Evolutionary conservation across 1,140 invertebrate species (phyloP), one percentile per base, ranked within the genome.

Genomic region (Diachasmimorpha longicaudata): DNA sequence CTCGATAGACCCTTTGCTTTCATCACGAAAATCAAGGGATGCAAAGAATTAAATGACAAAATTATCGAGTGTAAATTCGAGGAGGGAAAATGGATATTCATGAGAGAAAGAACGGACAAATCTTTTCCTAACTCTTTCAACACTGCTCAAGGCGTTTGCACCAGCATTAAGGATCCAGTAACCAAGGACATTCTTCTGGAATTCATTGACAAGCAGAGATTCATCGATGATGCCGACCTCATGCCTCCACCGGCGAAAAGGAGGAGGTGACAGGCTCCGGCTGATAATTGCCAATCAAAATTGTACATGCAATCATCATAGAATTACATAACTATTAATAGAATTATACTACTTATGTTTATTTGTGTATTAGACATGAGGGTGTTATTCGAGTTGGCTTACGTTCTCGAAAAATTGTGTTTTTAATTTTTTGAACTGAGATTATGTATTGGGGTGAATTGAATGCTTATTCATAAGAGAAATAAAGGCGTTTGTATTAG

Each of bases 21-120:
- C 58, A 97, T 99, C 84, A 96, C 95, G 86, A 89, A 93, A 5
- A 93, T 90, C 0, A 97, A 96, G 86, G 90, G 91, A 0, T 82
- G 98, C 0, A 94, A 93, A 78, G 90, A 95, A 66, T 88, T 97
- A 46, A 91, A 99, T 87, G 94, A 95, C 79, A 98, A 98, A 89
- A 99, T 99, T 63, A 94, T 99, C 46, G 99, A 99, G 90, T 99
- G 99, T 87, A 95, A 94, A 82, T 93, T 89, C 80, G 92, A 94
- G 42, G 90, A 93, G 58, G 89, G 91, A 37, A 86, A 92, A 76
- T 99, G 99, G 99, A 91, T 94, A 55, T 99, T 98, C 84, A 97
- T 99, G 96, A 91, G 98, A 69, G 96, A 98, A 87, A 91, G 99
- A 82, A 98, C 95, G 0, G 99, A 99, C 87, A 99, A 99, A 89